Evolutionary conservation across 1,140 invertebrate genomes (phyloP).

Genomic region (Mesaphorura yosii): DNA sequence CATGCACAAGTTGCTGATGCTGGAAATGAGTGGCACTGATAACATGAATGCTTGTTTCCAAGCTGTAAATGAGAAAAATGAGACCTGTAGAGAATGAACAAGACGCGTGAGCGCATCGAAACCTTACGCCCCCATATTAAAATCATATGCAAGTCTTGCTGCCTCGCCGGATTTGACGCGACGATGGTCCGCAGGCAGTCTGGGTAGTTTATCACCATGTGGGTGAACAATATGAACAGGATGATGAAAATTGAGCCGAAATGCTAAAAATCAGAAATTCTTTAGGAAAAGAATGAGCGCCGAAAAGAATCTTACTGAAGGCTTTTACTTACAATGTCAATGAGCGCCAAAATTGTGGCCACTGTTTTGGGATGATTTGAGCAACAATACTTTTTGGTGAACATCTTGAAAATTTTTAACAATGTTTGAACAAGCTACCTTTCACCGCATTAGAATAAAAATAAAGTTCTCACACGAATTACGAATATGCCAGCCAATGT

Average conservation of each 20-base stretch:
- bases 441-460: too few relatives aligned
- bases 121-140: neutral
- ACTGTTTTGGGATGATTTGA: constrained; percentile 3
- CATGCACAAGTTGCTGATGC: neutral
- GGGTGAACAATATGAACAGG: neutral
- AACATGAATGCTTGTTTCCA: constrained; percentile 1
- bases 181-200: neutral
- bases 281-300: too few relatives aligned
- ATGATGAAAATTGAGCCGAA: constrained; percentile 1
- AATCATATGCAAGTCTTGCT: neutral
- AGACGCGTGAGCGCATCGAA: too few relatives aligned
- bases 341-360: constrained; percentile 3
- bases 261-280: too few relatives aligned
- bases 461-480: too few relatives aligned
- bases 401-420: constrained; percentile 8
- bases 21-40: neutral
- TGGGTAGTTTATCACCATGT: neutral
- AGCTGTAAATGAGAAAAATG: neutral
- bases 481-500: too few relatives aligned
- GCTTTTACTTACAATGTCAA: constrained; percentile 1
- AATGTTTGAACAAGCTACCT: too few relatives aligned
- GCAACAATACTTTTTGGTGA: constrained; percentile 6
- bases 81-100: too few relatives aligned
- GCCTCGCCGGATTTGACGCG: constrained; percentile 1
- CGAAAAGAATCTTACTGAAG: too few relatives aligned